These are phyloP conservation scores for Oscheius sp. DNA, from an alignment of 2,888 invertebrate species.

Conservation along the genomic window DNA sequence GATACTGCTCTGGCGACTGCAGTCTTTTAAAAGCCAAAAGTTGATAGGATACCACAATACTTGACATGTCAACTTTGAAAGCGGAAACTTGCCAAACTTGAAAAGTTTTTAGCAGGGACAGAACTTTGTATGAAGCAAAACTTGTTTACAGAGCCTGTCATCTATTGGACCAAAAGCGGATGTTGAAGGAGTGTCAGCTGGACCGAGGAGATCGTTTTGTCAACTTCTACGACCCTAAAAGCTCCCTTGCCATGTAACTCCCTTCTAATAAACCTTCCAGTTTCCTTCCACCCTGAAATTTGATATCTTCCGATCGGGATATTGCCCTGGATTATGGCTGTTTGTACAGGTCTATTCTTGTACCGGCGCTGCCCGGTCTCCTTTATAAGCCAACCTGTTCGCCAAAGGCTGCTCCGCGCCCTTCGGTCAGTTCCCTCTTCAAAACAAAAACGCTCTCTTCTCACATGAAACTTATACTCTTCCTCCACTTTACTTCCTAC, in stretches of 20 bases:
- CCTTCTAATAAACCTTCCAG: neutral
- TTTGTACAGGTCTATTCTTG: slow-evolving; percentile 28
- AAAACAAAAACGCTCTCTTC: neutral
- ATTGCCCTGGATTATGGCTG: neutral
- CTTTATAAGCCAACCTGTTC: slow-evolving; percentile 28
- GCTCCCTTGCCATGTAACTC: neutral
- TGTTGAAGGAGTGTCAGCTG: slow-evolving; percentile 1
- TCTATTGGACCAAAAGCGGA: neutral
- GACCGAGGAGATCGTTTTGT: neutral
- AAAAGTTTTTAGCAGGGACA: no score
- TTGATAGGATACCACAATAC: no score
- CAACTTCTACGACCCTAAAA: neutral
- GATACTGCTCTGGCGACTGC: no score
- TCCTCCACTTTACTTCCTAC: no score
- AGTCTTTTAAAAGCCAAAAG: no score
- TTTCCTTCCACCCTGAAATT: no score
- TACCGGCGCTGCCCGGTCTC: slow-evolving; percentile 5
- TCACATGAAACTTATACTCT: no score
- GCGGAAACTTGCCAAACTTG: no score
- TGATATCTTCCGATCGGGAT: no score
- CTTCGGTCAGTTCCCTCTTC: slow-evolving; percentile 1
- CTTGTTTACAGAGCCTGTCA: neutral
- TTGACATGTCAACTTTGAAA: no score
- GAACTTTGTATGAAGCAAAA: neutral
- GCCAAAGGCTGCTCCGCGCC: slow-evolving; percentile 21